Conservation (phyloP, 2,113 vertebrate genomes). For the Columba janthina region DNA sequence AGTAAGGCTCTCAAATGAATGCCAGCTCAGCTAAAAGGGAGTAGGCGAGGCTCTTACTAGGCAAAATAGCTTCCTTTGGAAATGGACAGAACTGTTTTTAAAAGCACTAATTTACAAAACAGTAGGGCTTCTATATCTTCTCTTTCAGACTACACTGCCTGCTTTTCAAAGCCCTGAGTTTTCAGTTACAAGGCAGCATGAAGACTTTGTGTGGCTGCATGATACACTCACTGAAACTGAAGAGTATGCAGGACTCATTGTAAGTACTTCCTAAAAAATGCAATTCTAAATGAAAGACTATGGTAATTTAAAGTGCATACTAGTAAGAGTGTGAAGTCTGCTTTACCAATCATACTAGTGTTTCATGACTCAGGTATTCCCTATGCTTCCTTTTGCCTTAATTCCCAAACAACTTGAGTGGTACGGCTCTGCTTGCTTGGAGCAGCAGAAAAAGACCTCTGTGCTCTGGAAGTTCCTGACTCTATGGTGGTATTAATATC, state of each 20-base stretch:
- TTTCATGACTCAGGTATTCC: neutral
- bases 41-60: conserved; percentile 31
- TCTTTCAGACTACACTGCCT: conserved; percentile 87
- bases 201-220: conserved; percentile 98
- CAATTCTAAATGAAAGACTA: neutral
- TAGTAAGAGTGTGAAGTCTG: neutral
- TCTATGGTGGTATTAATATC: neutral
- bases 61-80: conserved; percentile 55
- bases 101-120: conserved; percentile 53
- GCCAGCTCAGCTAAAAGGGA: conserved; percentile 50
- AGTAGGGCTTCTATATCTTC: conserved; percentile 37
- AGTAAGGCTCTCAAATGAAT: neutral
- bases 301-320: neutral
- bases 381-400: neutral
- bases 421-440: neutral
- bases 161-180: conserved; percentile 92
- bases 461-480: neutral
- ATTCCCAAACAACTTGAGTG: neutral
- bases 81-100: conserved; percentile 22
- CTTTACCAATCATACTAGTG: neutral
- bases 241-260: conserved; percentile 94
- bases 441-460: neutral
- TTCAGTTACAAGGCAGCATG: conserved; percentile 93
- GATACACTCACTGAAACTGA: conserved; percentile 91
- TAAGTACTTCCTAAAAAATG: conserved; percentile 75